These are phyloP conservation scores for Gymnocypris eckloni DNA, from an alignment of 2,797 vertebrate species.

Conservation along the genomic window DNA sequence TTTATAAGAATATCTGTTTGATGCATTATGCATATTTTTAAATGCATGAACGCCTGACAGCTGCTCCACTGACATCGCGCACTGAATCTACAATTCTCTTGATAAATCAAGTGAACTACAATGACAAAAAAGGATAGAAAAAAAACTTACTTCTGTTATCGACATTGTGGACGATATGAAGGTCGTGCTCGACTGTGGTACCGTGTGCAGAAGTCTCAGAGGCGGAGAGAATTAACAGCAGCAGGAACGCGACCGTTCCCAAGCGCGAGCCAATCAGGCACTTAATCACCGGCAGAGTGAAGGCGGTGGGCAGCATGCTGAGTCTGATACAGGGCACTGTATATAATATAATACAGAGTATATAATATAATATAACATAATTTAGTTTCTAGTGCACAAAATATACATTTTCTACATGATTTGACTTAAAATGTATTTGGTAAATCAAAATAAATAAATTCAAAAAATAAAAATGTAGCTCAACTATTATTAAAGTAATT, in stretches of 20 bases:
- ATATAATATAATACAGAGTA: background rate
- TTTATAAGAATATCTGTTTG: background rate
- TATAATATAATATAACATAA: background rate
- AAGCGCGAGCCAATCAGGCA: slow-evolving; percentile 71
- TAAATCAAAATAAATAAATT: background rate
- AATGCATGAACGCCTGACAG: background rate
- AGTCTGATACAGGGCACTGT: slow-evolving; percentile 65
- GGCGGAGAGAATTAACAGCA: slow-evolving; percentile 80
- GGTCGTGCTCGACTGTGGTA: slow-evolving; percentile 84
- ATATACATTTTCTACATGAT: background rate
- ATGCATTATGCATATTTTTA: background rate
- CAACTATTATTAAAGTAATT: background rate
- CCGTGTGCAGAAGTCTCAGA: slow-evolving; percentile 79
- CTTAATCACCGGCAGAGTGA: slow-evolving; percentile 59
- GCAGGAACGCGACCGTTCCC: slow-evolving; percentile 74
- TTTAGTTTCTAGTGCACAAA: no score
- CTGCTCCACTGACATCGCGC: background rate
- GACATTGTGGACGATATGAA: slow-evolving; percentile 84
- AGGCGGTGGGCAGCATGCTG: slow-evolving; percentile 73
- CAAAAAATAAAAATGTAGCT: background rate
- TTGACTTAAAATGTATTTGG: background rate
- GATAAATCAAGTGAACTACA: background rate
- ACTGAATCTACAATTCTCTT: background rate
- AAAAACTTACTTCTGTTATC: slow-evolving; percentile 89
- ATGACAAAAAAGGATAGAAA: background rate